Percentiles rank a stretch among this genome's conserved stretches.
phyloP scores from a whole-genome alignment of 2,113 vertebrate species.

The Pristiophorus japonicus region DNA sequence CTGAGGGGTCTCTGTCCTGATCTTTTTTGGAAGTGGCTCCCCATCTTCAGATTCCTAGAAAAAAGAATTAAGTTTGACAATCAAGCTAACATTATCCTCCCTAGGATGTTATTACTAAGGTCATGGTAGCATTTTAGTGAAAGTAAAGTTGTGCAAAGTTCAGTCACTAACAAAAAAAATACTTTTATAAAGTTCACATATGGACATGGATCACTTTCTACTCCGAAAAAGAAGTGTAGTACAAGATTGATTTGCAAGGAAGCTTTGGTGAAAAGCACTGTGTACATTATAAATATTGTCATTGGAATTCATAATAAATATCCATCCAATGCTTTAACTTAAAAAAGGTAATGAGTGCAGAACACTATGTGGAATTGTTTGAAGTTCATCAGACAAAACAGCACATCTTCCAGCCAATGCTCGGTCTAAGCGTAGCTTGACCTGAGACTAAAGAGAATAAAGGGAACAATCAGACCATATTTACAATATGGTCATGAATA shows the following conservation, averaged over 20 bases:
- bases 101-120: background rate
- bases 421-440: background rate
- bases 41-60: constrained; percentile 79
- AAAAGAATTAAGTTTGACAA: background rate
- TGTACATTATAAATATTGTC: background rate
- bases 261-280: background rate
- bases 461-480: background rate
- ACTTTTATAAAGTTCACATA: background rate
- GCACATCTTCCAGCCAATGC: background rate
- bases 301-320: background rate
- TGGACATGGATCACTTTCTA: no score
- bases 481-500: background rate
- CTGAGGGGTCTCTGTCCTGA: constrained; percentile 82
- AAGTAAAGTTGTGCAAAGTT: constrained; percentile 35
- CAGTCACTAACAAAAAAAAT: constrained; percentile 40
- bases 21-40: constrained; percentile 82
- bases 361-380: background rate
- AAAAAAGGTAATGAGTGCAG: background rate
- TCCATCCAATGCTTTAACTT: background rate
- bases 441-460: background rate
- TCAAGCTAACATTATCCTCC: background rate
- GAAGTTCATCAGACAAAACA: background rate
- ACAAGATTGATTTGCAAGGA: background rate
- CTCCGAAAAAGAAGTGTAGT: background rate
- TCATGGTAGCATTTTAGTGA: background rate